Conservation (phyloP, 1,140 invertebrate species). For the Choristoneura fumiferana region DNA sequence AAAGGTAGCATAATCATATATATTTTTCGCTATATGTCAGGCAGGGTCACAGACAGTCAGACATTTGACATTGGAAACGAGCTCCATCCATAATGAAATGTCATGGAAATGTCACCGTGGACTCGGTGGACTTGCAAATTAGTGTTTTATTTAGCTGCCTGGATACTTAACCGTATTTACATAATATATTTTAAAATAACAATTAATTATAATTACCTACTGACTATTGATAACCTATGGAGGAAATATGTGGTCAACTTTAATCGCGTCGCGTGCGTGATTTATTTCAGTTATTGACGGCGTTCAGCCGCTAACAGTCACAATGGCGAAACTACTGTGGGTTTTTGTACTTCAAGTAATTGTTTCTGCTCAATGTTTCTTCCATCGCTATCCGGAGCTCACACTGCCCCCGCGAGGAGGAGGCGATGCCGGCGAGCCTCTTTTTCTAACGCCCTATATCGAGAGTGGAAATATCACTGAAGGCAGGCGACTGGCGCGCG, state of each 20-base stretch:
- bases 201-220: not conserved
- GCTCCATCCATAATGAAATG: too few relatives aligned
- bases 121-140: too few relatives aligned
- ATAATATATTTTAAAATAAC: not conserved
- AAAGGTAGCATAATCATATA: too few relatives aligned
- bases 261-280: not conserved
- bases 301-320: not conserved
- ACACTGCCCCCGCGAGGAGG: constrained; percentile 65
- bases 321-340: constrained; percentile 32
- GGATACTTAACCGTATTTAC: too few relatives aligned
- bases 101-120: too few relatives aligned
- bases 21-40: too few relatives aligned
- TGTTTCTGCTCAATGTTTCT: constrained; percentile 41
- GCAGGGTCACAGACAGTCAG: too few relatives aligned
- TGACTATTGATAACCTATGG: not conserved
- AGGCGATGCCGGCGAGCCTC: constrained; percentile 80
- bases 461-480: constrained; percentile 77
- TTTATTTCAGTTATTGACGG: not conserved
- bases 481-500: constrained; percentile 53
- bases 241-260: not conserved
- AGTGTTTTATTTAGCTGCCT: too few relatives aligned
- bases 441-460: constrained; percentile 83
- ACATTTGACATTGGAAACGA: too few relatives aligned
- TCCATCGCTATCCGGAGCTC: constrained; percentile 60
- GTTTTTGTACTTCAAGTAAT: constrained; percentile 42